Conservation (phyloP, 2,113 vertebrate genomes). For the Ailurus styani region DNA sequence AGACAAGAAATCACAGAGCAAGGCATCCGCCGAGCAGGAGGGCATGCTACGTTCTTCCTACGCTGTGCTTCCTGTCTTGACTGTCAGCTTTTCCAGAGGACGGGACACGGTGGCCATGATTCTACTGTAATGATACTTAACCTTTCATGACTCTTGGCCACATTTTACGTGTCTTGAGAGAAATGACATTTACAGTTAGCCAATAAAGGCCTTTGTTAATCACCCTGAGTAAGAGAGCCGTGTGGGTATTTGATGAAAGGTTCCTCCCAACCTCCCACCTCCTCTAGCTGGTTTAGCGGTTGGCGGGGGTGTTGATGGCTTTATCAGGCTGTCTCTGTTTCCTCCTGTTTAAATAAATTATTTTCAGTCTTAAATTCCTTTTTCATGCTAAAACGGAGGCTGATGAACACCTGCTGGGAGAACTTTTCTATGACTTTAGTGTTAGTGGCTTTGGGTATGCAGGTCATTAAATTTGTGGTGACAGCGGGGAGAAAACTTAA, state of each 20-base stretch:
- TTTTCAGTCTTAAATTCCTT: too few relatives aligned
- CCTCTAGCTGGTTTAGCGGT: fast-evolving
- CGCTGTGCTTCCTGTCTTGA: fast-evolving
- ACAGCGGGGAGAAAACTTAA: not conserved
- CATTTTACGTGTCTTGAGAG: not conserved
- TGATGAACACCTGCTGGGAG: too few relatives aligned
- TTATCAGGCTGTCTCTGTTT: not conserved
- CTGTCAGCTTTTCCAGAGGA: fast-evolving
- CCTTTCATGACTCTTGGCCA: not conserved
- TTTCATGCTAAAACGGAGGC: too few relatives aligned
- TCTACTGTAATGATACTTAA: not conserved
- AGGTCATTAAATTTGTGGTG: not conserved
- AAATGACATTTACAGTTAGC: not conserved
- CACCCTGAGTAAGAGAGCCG: too few relatives aligned
- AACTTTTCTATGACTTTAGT: not conserved
- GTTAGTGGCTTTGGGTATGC: not conserved
- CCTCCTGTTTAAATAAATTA: not conserved
- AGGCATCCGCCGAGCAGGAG: not conserved
- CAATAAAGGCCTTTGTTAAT: too few relatives aligned
- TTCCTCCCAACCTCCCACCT: too few relatives aligned
- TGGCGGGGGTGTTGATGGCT: fast-evolving
- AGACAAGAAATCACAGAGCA: not conserved
- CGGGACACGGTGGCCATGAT: not conserved
- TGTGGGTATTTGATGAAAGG: fast-evolving
- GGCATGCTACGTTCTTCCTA: not conserved